Base-by-base conservation (phyloP, 2,888 invertebrate genomes). In the Gisinianus flammeolus region DNA sequence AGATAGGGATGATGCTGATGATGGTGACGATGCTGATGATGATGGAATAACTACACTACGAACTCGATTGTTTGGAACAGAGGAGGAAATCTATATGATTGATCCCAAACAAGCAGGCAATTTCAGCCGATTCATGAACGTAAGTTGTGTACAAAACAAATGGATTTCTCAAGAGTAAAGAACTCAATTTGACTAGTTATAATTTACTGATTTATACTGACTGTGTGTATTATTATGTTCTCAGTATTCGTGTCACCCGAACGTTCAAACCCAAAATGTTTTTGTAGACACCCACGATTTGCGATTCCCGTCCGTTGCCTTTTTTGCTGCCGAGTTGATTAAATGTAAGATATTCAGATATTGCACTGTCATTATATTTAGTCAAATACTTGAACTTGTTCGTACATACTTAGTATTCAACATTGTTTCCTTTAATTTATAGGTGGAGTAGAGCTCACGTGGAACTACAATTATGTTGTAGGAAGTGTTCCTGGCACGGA, bases 221-320 rank as follows among this genome's bases (percentile, higher is more conserved):
- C 16, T 44, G 3, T 30, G 33, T 68, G 33, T 33, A n/a, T 33
- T n/a, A n/a, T n/a, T n/a, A n/a, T n/a, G n/a, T n/a, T 2, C 31
- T 30, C 87, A 90, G 88, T 90, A 91, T 85, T 97, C 96, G 44
- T 99, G 98, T 87, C 91, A 91, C 31, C 98, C 99, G 0, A 99
- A 99, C 88, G 93, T 97, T 66, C 97, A 97, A 88, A 98, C 98
- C 0, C 98, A 99, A 88, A 98, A 98, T 88, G 97, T 99, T 2
- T 97, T 99, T 87, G 97, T 98, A 33, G 98, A 98, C 88, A 97
- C 98, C 0, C 98, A 99, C 88, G 98, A 99, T 88, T 91, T 97
- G 0, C 91, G 98, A 16, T 98, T 97, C 87, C 96, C 96, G 0
- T 95, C 95, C 95, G 94, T 96, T 0, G 93, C 94, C 12, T 96